These are phyloP conservation scores for Danionella cerebrum DNA, from an alignment of 2,113 vertebrate genomes.

Conservation along the genomic window DNA sequence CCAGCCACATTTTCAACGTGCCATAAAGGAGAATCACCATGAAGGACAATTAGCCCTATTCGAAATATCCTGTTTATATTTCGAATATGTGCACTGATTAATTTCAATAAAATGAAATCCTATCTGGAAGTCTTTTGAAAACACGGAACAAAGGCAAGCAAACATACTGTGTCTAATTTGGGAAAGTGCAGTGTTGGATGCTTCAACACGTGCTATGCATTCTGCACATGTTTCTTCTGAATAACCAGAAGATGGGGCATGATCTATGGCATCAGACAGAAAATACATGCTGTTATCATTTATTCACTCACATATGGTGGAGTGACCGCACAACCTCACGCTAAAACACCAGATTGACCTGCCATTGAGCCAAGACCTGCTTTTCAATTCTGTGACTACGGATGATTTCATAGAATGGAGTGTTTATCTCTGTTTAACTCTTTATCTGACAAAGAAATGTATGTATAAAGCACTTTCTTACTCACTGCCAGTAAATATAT, in stretches of 20 bases:
- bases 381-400: background rate
- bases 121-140: constrained; percentile 19
- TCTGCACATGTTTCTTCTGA: background rate
- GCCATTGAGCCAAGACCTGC: background rate
- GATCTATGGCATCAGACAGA: background rate
- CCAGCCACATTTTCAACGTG: background rate
- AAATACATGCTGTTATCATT: background rate
- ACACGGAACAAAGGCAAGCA: background rate
- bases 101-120: too few relatives aligned
- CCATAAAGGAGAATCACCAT: background rate
- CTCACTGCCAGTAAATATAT: too few relatives aligned
- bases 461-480: too few relatives aligned
- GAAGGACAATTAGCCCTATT: constrained; percentile 1
- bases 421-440: too few relatives aligned
- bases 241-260: background rate
- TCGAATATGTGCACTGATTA: constrained; percentile 28
- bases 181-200: background rate
- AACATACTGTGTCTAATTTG: background rate
- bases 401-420: background rate
- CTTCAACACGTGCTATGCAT: background rate
- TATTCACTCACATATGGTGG: background rate
- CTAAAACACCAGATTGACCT: background rate
- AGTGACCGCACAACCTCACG: background rate
- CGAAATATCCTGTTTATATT: background rate
- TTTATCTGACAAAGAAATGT: too few relatives aligned